These are phyloP conservation scores for Phalacrocorax aristotelis DNA, from an alignment of 2,113 vertebrate species.

Conservation along the genomic window DNA sequence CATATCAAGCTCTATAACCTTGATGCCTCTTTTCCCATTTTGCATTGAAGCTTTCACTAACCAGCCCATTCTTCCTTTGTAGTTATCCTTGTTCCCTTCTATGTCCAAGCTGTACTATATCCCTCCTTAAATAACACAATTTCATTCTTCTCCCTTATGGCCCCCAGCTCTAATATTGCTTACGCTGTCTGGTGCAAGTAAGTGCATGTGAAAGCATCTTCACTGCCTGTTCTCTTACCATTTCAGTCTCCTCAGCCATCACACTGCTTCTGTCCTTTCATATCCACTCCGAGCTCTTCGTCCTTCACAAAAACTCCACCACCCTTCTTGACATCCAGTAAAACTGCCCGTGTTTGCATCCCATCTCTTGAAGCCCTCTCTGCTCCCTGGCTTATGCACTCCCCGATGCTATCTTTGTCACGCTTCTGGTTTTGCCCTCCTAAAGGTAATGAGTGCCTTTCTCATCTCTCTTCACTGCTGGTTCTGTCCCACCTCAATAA, in stretches of 20 bases:
- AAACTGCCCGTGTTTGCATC: not conserved
- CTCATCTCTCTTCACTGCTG: not conserved
- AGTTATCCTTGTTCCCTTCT: not conserved
- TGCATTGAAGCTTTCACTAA: not conserved
- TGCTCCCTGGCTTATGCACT: not conserved
- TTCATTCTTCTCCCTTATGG: not conserved
- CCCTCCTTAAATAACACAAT: not conserved
- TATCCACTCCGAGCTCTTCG: not conserved
- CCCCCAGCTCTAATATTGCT: not conserved
- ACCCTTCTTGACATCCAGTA: not conserved
- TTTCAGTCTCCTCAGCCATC: not conserved
- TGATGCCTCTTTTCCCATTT: not conserved
- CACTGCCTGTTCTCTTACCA: not conserved
- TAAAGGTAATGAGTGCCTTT: not conserved
- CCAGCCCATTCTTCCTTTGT: not conserved
- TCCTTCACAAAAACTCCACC: not conserved
- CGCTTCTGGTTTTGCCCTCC: not conserved
- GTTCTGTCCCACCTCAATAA: not conserved
- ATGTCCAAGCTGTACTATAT: not conserved
- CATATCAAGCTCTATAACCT: rapidly evolving
- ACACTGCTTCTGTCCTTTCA: not conserved
- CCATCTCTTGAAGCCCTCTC: not conserved
- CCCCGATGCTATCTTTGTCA: not conserved
- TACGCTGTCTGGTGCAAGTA: not conserved
- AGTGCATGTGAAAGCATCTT: not conserved